Conservation (phyloP, 2,113 vertebrate species). For the Labrus mixtus region DNA sequence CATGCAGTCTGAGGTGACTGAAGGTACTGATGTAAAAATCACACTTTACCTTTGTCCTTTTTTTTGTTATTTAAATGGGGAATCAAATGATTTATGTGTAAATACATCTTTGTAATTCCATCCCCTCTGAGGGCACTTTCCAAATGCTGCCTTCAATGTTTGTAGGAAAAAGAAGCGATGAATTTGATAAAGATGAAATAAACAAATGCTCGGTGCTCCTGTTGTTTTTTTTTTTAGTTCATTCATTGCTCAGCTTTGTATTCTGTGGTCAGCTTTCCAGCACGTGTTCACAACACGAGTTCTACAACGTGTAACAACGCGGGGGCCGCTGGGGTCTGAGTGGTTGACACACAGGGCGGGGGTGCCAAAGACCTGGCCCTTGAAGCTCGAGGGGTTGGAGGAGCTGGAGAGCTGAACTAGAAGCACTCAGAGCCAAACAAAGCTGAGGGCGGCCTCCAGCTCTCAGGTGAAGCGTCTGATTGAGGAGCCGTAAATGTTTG, state of each 20-base stretch:
- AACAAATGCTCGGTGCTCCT: background rate
- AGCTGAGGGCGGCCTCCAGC: no score
- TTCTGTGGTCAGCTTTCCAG: no score
- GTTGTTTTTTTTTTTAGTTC: background rate
- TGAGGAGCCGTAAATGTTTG: background rate
- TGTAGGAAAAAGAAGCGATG: conserved; percentile 39
- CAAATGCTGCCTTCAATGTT: conserved; percentile 49
- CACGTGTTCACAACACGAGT: no score
- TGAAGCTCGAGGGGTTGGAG: no score
- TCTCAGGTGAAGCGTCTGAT: background rate
- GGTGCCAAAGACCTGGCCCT: no score
- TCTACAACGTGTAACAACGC: no score
- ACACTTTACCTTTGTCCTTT: conserved; percentile 8
- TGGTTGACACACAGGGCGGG: no score
- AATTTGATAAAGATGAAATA: conserved; percentile 59
- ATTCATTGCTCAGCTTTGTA: no score
- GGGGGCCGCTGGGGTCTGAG: no score
- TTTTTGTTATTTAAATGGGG: conserved; percentile 40
- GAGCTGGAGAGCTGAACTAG: no score
- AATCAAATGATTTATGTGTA: conserved; percentile 21
- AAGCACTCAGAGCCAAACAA: no score
- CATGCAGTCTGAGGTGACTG: conserved; percentile 1
- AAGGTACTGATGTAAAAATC: conserved; percentile 37
- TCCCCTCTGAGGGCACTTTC: conserved; percentile 15
- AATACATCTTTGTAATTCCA: conserved; percentile 27